Evolutionary conservation across 53 echinoderm and acorn worm species (phyloP).

Genomic region (Hippasteria phrygiana): DNA sequence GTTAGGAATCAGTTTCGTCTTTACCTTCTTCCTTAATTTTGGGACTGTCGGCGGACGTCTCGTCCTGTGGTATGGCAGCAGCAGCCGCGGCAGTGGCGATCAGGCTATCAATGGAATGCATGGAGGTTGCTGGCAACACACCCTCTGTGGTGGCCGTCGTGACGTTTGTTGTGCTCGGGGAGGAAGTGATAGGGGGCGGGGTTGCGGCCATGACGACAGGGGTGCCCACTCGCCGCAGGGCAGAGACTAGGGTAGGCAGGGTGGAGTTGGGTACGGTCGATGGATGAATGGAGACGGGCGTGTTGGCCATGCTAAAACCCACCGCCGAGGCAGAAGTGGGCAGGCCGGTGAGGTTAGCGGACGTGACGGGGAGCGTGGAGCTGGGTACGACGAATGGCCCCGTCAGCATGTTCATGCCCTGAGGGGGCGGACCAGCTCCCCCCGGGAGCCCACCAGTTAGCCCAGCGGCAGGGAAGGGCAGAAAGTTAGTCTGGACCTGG

Average conservation of each 20-base stretch:
- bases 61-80: conserved; percentile 59
- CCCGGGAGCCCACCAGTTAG: neutral
- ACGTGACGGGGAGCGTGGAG: conserved; percentile 9
- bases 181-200: conserved; percentile 17
- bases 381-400: conserved; percentile 56
- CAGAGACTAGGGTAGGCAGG: conserved; percentile 21
- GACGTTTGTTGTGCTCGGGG: neutral
- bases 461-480: conserved; percentile 21
- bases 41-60: conserved; percentile 3
- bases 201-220: conserved; percentile 4
- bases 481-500: conserved; percentile 58
- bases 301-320: conserved; percentile 48
- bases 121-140: conserved; percentile 54
- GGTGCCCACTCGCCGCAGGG: conserved; percentile 35
- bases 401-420: conserved; percentile 51
- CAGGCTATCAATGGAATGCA: conserved; percentile 54
- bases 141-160: conserved; percentile 8
- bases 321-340: conserved; percentile 11
- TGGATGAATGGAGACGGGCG: conserved; percentile 50
- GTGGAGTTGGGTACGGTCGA: neutral
- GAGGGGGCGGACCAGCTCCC: neutral
- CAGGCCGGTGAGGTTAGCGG: conserved; percentile 28
- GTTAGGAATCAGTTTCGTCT: conserved; percentile 53
- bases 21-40: conserved; percentile 65
- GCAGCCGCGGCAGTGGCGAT: conserved; percentile 57